Evolutionary conservation across 2,888 invertebrate genomes (phyloP).

Genomic region (Melikaiella ostensackeni): DNA sequence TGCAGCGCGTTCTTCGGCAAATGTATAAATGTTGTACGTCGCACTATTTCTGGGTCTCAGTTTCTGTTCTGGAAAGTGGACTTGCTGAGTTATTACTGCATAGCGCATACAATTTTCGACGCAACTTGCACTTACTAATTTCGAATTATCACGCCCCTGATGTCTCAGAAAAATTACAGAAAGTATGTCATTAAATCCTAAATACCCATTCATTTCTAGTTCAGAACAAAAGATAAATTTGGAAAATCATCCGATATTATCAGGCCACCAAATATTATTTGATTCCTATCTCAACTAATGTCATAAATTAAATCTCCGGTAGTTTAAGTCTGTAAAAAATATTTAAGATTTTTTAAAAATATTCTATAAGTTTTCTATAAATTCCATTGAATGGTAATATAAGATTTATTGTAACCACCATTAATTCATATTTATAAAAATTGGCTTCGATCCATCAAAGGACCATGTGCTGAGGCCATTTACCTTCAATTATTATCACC

Average conservation of each 20-base stretch:
- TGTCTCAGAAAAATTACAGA: background rate
- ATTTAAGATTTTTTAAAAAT: background rate
- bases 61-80: constrained; percentile 25
- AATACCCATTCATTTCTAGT: no score
- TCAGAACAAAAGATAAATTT: background rate
- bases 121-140: background rate
- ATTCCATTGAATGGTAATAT: background rate
- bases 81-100: constrained; percentile 54
- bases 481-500: constrained; percentile 30
- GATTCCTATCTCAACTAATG: background rate
- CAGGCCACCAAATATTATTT: background rate
- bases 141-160: background rate
- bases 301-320: background rate
- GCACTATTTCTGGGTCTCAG: constrained; percentile 67
- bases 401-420: constrained; percentile 3
- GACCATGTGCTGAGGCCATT: constrained; percentile 25
- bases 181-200: background rate
- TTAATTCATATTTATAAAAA: constrained; percentile 22
- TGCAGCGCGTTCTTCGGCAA: constrained; percentile 57
- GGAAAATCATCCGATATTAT: background rate
- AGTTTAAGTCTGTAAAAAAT: no score
- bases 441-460: constrained; percentile 21
- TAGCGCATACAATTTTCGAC: constrained; percentile 50
- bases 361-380: background rate
- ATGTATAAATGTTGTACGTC: constrained; percentile 62